These are phyloP conservation scores for Drosophila paulistorum DNA, from an alignment of 1,140 invertebrate genomes.

Conservation along the genomic window DNA sequence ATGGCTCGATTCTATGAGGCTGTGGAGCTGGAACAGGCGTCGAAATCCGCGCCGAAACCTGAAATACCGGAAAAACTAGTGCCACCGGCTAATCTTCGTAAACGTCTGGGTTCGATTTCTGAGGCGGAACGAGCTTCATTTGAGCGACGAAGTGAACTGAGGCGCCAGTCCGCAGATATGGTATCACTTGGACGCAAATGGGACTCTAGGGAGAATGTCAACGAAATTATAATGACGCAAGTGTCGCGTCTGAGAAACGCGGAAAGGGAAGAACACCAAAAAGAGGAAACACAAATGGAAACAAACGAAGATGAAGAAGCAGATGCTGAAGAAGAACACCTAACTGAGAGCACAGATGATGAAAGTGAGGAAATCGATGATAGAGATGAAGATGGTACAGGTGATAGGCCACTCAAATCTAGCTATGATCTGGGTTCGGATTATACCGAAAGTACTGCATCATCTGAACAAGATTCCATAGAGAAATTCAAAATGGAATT, in stretches of 20 bases:
- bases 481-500: constrained; percentile 85
- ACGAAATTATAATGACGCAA: constrained; percentile 26
- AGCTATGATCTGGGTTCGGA: constrained; percentile 84
- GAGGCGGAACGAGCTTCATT: constrained; percentile 78
- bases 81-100: constrained; percentile 60
- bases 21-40: constrained; percentile 88
- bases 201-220: constrained; percentile 74
- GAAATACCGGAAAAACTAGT: constrained; percentile 43
- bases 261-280: neutral
- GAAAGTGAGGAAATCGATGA: constrained; percentile 60
- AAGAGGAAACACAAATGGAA: constrained; percentile 34
- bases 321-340: constrained; percentile 47
- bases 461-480: constrained; percentile 84
- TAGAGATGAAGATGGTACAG: constrained; percentile 22
- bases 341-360: constrained; percentile 68
- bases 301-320: neutral
- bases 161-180: constrained; percentile 75
- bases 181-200: constrained; percentile 60
- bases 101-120: constrained; percentile 76
- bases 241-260: constrained; percentile 23
- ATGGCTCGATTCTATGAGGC: constrained; percentile 91
- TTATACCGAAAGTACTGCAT: constrained; percentile 86
- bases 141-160: constrained; percentile 66
- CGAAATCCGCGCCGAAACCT: constrained; percentile 81
- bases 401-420: constrained; percentile 29